Evolutionary conservation across 2,797 vertebrate species (phyloP).

Genomic region (Leptoclinus maculatus): DNA sequence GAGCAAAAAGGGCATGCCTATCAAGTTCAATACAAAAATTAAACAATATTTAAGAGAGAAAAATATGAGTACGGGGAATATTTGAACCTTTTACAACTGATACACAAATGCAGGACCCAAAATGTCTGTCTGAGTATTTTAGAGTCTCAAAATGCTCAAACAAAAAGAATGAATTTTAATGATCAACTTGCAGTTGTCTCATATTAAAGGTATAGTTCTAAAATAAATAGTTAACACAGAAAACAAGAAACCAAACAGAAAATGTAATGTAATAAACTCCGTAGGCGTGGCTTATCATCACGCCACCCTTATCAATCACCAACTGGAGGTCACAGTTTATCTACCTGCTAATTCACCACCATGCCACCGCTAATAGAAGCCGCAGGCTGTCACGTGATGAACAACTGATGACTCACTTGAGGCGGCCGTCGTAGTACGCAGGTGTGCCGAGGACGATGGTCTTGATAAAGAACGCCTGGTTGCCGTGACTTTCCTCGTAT

Average conservation of each 20-base stretch:
- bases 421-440: conserved; percentile 96
- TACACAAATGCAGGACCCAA: background rate
- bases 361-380: conserved; percentile 6
- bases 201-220: background rate
- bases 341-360: conserved; percentile 2
- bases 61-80: background rate
- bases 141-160: background rate
- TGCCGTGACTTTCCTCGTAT: conserved; percentile 97
- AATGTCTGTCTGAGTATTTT: background rate
- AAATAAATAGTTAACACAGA: background rate
- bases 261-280: background rate
- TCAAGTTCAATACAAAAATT: background rate
- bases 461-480: conserved; percentile 99
- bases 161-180: background rate
- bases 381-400: conserved; percentile 9
- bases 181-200: background rate
- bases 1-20: background rate
- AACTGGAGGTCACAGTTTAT: conserved; percentile 26
- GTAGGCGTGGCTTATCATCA: conserved; percentile 6
- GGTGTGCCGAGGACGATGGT: conserved; percentile 99
- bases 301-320: conserved; percentile 18
- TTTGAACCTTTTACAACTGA: background rate
- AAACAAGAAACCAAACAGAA: background rate
- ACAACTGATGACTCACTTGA: conserved; percentile 89
- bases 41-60: background rate